Base-by-base conservation (phyloP, 1,140 invertebrate species). In the Drosophila melanogaster region DNA sequence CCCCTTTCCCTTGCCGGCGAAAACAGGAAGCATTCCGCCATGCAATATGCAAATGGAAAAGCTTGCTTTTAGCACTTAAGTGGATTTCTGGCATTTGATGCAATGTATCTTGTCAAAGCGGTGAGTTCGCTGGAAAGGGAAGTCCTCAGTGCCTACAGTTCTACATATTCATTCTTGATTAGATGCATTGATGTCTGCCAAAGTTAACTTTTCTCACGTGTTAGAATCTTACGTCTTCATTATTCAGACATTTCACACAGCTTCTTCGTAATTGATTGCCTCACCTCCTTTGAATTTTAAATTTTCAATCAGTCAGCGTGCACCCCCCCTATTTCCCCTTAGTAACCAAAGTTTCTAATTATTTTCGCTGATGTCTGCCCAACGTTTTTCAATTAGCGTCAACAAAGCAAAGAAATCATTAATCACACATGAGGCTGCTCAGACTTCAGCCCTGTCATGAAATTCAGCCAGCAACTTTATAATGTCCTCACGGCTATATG, bases 51-150 rank as follows among this genome's bases (percentile, higher is more conserved):
- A 57, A 73, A 59, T 50, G 69, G 51, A 53, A 50, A 41, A 38
- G 69, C 41, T 46, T 47, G 66, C 79, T 76, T 73, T 77, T 81
- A 66, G 49, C 79, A 73, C 69, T 84, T 85, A 84, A 84, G 81
- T 84, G 66, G 80, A 76, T 77, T 85, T 84, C 85, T 84, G 81
- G 80, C 80, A 85, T 83, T 85, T 84, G 64, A 79, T 72, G 60
- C 64, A 76, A 65, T 77, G 73, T 76, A 40, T 50, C 75, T 78
- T 64, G 76, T 57, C 35, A 40, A 5, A 24, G 43, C n/a, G 38
- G 38, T 22, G 22, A 0, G 35, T 35, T 30, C 0, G n/a, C 22
- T 17, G 15, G 7, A 14, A 19, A 38, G 24, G 10, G 11, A 46
- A 40, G 19, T 61, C 14, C 22, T 37, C 17, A 26, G 17, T 43